Percentiles rank a stretch among this genome's conserved stretches.
Evolutionary conservation across 35 echinoderm and acorn worm genomes (phyloP).

Genomic region (Lytechinus variegatus): DNA sequence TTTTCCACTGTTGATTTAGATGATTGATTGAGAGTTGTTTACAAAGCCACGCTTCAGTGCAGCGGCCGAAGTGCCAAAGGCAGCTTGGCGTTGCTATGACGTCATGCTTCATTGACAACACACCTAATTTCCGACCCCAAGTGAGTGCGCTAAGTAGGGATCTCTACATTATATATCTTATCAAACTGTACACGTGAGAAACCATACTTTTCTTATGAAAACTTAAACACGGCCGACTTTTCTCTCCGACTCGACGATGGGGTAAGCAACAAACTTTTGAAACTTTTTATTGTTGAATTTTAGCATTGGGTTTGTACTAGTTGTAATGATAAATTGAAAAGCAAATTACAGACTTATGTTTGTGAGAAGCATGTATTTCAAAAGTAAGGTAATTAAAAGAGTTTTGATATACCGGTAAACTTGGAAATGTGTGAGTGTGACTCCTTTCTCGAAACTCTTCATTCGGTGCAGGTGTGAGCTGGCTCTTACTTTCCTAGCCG

Average conservation of each 20-base stretch:
- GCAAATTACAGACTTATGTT: neutral
- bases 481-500: too few species aligned
- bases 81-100: slow-evolving; percentile 47
- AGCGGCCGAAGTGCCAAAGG: neutral
- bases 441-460: too few species aligned
- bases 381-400: too few species aligned
- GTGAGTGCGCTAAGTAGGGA: neutral
- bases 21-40: neutral
- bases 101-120: slow-evolving; percentile 47
- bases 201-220: too few species aligned
- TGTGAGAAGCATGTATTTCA: too few species aligned
- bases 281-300: neutral
- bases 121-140: neutral
- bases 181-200: neutral
- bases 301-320: neutral
- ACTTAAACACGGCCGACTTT: neutral
- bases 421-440: too few species aligned
- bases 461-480: too few species aligned
- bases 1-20: neutral
- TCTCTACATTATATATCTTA: neutral
- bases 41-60: neutral
- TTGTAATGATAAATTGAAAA: neutral
- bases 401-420: too few species aligned
- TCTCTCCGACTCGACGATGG: neutral
- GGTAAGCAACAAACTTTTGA: slow-evolving; percentile 19